Conservation (phyloP, 1,140 invertebrate species). For the Cyphomyrmex costatus region DNA sequence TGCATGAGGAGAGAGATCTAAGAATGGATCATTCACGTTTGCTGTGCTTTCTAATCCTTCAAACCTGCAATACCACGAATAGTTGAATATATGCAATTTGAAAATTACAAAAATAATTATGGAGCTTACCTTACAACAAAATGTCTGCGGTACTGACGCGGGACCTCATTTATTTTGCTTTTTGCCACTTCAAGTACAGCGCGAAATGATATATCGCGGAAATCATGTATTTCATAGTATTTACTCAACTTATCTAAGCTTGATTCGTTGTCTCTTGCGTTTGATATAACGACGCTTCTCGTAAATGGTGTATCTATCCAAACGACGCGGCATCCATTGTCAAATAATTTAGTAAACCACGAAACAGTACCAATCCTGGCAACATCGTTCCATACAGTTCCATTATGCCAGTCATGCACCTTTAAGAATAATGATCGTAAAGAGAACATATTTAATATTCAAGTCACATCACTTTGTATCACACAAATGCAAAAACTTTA, state of each 20-base stretch:
- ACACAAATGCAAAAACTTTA: background rate
- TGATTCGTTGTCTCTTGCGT: background rate
- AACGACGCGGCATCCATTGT: constrained; percentile 68
- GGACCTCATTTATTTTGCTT: constrained; percentile 19
- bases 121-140: constrained; percentile 59
- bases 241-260: constrained; percentile 3
- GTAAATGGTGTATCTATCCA: constrained; percentile 78
- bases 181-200: constrained; percentile 62
- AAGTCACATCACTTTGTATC: background rate
- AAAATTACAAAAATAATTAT: background rate
- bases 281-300: constrained; percentile 68
- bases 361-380: constrained; percentile 76
- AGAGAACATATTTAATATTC: background rate
- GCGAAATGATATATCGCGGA: constrained; percentile 75
- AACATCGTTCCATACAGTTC: constrained; percentile 77
- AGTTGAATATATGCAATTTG: background rate
- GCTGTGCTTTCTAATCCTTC: constrained; percentile 22
- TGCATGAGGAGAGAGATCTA: constrained; percentile 47
- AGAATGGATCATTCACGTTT: constrained; percentile 44
- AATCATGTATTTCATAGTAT: constrained; percentile 74
- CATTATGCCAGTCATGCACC: constrained; percentile 79
- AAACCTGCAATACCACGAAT: background rate
- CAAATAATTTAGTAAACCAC: constrained; percentile 77
- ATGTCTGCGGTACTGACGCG: constrained; percentile 24
- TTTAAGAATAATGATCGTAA: constrained; percentile 38